Percentiles rank a stretch among this genome's conserved stretches.
These are phyloP conservation scores for Aricia artaxerxes DNA, from an alignment of 2,888 invertebrate species.

Conservation along the genomic window DNA sequence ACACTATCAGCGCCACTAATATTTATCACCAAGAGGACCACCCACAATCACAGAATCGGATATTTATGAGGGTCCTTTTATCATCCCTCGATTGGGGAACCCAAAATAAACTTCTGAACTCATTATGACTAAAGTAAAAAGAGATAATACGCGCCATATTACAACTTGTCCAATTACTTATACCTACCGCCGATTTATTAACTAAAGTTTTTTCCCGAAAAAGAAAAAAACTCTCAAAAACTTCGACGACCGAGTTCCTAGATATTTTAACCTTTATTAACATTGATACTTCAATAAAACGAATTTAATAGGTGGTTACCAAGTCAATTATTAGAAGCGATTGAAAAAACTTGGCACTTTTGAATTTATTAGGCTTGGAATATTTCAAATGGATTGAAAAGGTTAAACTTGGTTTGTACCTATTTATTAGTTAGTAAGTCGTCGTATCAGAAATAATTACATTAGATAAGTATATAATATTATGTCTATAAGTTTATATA, in stretches of 20 bases:
- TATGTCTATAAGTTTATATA: too few species aligned
- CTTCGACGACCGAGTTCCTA: neutral
- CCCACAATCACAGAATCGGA: neutral
- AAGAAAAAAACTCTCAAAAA: neutral
- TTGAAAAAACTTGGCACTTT: neutral
- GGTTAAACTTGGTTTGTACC: too few species aligned
- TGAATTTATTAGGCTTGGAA: neutral
- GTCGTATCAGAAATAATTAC: too few species aligned
- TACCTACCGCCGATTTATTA: slow-evolving; percentile 1
- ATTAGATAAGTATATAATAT: too few species aligned
- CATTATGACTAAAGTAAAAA: slow-evolving; percentile 9
- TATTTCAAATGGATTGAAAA: neutral
- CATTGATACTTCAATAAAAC: neutral
- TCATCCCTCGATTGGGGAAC: neutral
- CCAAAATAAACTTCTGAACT: slow-evolving; percentile 11
- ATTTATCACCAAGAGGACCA: neutral
- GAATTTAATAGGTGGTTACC: neutral
- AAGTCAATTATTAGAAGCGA: neutral
- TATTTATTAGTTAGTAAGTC: too few species aligned
- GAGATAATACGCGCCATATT: neutral
- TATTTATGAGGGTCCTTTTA: slow-evolving; percentile 18
- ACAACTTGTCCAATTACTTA: neutral
- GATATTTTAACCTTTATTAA: slow-evolving; percentile 19
- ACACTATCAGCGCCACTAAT: neutral
- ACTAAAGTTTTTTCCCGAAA: neutral